These are phyloP conservation scores for Syngnathus typhle DNA, from an alignment of 2,113 vertebrate genomes.

Conservation along the genomic window DNA sequence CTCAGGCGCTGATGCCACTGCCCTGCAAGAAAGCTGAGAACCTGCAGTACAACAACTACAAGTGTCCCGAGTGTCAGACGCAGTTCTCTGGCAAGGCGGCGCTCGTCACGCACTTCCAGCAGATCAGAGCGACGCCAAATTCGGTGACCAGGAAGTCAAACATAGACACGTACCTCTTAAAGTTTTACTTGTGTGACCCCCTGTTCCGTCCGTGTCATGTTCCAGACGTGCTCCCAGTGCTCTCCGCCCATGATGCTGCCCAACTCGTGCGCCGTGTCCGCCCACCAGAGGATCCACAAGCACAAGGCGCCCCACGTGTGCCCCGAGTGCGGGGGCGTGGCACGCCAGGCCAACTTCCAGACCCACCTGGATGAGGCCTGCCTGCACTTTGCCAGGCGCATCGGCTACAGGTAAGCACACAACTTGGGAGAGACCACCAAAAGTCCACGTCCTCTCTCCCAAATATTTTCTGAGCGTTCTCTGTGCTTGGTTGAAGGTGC, in stretches of 20 bases:
- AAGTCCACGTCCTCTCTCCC: too few species aligned
- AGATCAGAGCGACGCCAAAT: conserved; percentile 61
- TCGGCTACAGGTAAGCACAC: conserved; percentile 82
- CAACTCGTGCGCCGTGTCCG: conserved; percentile 81
- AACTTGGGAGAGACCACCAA: too few species aligned
- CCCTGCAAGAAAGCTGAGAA: conserved; percentile 66
- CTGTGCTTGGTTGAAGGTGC: conserved; percentile 70
- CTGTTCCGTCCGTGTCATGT: background rate
- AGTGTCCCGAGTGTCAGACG: conserved; percentile 85
- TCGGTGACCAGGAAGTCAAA: conserved; percentile 52
- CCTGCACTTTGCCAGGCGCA: conserved; percentile 84
- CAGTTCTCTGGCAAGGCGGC: conserved; percentile 81
- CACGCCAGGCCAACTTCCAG: conserved; percentile 82
- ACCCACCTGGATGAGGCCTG: conserved; percentile 83
- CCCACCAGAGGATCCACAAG: conserved; percentile 90
- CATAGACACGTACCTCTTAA: background rate
- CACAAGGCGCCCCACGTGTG: conserved; percentile 83
- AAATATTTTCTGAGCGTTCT: background rate
- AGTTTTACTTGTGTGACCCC: background rate
- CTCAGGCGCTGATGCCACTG: conserved; percentile 76
- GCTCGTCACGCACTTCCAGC: conserved; percentile 87
- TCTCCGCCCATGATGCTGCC: conserved; percentile 86
- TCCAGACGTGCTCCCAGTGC: conserved; percentile 80
- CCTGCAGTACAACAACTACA: conserved; percentile 80
- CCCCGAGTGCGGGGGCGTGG: conserved; percentile 84